Conservation (phyloP, 2,888 invertebrate species). For the Parascotia fuliginaria region DNA sequence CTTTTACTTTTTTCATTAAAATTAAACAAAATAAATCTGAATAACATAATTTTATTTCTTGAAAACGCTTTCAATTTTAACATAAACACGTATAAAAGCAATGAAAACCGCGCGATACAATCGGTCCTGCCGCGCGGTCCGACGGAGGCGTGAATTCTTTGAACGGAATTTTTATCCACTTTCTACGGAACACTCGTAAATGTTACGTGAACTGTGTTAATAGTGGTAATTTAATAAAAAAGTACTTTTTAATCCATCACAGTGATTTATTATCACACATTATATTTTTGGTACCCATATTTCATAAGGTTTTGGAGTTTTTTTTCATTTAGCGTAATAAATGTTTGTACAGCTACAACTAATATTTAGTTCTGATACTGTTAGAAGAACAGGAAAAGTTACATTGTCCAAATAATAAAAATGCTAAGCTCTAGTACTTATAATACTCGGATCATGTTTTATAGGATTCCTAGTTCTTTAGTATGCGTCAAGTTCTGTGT, state of each 20-base stretch:
- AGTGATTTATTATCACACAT: constrained; percentile 20
- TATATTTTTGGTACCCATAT: constrained; percentile 4
- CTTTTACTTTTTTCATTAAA: background rate
- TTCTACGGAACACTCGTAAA: constrained; percentile 43
- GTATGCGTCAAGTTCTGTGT: too few relatives aligned
- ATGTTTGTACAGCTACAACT: too few relatives aligned
- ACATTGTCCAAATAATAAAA: too few relatives aligned
- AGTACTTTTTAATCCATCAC: constrained; percentile 24
- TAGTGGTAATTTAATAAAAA: constrained; percentile 20
- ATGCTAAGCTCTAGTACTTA: too few relatives aligned
- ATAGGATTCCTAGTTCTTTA: too few relatives aligned
- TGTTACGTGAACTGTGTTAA: constrained; percentile 40
- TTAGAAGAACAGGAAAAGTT: too few relatives aligned
- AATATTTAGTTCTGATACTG: too few relatives aligned
- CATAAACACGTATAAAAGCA: constrained; percentile 35
- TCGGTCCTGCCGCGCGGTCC: constrained; percentile 24
- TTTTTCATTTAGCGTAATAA: too few relatives aligned
- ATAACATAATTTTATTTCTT: background rate
- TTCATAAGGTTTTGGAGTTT: background rate
- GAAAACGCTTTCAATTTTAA: constrained; percentile 34
- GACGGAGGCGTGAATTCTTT: constrained; percentile 43
- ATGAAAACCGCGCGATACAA: constrained; percentile 38
- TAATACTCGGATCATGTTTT: too few relatives aligned
- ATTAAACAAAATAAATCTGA: background rate
- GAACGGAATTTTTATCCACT: constrained; percentile 41